Evolutionary conservation across 2,113 vertebrate genomes (phyloP).

Genomic region (Tupaia tana): DNA sequence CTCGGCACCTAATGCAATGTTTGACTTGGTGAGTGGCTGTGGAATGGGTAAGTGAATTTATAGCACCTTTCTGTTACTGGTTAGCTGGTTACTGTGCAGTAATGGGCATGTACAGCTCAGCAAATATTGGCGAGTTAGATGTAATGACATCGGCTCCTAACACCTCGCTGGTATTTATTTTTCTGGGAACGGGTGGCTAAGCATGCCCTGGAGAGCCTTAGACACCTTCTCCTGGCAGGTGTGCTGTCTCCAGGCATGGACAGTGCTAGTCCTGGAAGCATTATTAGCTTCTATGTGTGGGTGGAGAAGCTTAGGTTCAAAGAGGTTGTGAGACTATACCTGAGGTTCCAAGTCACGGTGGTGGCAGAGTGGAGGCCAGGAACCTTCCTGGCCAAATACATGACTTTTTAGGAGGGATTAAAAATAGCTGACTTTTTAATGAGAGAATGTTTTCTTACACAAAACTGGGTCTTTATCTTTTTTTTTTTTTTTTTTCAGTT

Average conservation of each 20-base stretch:
- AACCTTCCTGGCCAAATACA: background rate
- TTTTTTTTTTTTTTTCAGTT: background rate
- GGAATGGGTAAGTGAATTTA: background rate
- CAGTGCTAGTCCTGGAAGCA: background rate
- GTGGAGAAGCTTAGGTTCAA: background rate
- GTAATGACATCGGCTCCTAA: background rate
- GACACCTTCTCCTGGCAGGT: background rate
- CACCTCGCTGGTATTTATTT: background rate
- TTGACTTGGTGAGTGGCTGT: background rate
- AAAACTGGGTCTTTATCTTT: slow-evolving; percentile 12
- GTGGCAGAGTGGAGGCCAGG: background rate
- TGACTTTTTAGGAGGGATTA: slow-evolving; percentile 21
- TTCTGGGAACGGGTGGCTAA: background rate
- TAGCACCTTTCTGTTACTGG: background rate
- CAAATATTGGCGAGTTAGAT: background rate
- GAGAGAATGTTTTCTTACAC: slow-evolving; percentile 33
- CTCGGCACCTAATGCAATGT: background rate
- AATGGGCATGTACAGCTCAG: background rate
- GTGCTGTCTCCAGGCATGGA: background rate
- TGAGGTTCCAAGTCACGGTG: background rate
- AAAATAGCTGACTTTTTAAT: background rate
- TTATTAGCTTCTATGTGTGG: background rate
- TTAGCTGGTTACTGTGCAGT: background rate
- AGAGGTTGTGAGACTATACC: background rate
- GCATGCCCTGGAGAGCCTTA: background rate